These are phyloP conservation scores for Enteromius viviparus DNA, from an alignment of 2,797 vertebrate genomes.

Conservation along the genomic window DNA sequence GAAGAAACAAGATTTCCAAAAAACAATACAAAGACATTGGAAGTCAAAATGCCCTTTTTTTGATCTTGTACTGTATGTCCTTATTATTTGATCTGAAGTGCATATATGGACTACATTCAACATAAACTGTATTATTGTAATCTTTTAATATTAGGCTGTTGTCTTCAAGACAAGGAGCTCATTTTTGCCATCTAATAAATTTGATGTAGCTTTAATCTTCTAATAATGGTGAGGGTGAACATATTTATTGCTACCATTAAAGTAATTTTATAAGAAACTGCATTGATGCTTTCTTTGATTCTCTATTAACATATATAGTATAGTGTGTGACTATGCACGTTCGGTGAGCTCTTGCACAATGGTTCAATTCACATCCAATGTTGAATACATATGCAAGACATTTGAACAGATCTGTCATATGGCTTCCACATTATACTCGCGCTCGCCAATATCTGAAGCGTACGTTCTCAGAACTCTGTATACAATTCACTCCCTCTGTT, in stretches of 20 bases:
- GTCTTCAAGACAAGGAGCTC: neutral
- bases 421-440: constrained; percentile 67
- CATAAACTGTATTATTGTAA: neutral
- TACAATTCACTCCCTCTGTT: constrained; percentile 28
- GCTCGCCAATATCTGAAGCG: constrained; percentile 50
- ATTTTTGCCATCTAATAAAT: constrained; percentile 23
- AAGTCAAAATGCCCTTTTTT: neutral
- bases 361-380: constrained; percentile 66
- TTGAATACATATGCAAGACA: constrained; percentile 52
- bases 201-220: constrained; percentile 22
- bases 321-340: too few species aligned
- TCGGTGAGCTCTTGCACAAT: constrained; percentile 40
- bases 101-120: constrained; percentile 23
- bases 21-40: neutral
- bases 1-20: neutral
- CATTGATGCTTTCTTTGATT: constrained; percentile 8
- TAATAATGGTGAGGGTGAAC: constrained; percentile 47
- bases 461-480: constrained; percentile 25
- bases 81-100: constrained; percentile 11
- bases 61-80: constrained; percentile 2
- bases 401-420: constrained; percentile 68
- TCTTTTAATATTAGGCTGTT: constrained; percentile 7
- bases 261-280: constrained; percentile 64
- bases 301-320: neutral
- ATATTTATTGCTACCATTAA: constrained; percentile 78